Evolutionary conservation across 2,888 invertebrate species (phyloP), one percentile per base, ranked within the genome.

Genomic region (Crepidodera aurea): DNA sequence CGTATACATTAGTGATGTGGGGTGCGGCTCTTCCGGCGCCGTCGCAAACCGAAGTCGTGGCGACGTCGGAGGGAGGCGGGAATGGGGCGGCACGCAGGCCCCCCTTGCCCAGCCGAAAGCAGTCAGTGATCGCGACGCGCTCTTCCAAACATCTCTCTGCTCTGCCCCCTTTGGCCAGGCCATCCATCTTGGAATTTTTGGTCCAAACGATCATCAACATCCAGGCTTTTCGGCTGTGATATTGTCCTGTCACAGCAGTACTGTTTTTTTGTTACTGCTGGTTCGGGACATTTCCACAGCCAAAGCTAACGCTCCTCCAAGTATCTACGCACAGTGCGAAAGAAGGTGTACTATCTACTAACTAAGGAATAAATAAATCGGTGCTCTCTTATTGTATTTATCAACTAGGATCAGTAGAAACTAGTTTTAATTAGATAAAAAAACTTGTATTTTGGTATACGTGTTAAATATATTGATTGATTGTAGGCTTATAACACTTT

Each of bases 201-300:
- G 54, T 53, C 18, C 60, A 55, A 59, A n/a, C n/a, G n/a, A n/a
- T n/a, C 44, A 51, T 48, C 77, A 25, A 48, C 34, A 25, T 44
- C 42, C 27, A 18, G 58, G 58, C 55, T 40, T 13, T n/a, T 15
- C 48, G 69, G 87, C 89, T 86, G 88, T 90, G 87, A 94, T 94
- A 94, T 94, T 94, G 94, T 94, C 94, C 93, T 93, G 94, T 94
- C 94, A 94, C 94, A 94, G 94, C 94, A 94, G 94, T 94, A 94
- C 89, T 88, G 82, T 83, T 85, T 83, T 82, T 74, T 22, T 82
- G 84, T 86, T 94, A 94, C 94, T 94, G 94, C 91, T 94, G 92
- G 88, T 88, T 86, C 91, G 88, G 92, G 94, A 93, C 94, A 94
- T 92, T 87, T 87, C 85, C 88, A 87, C 84, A 84, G 88, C 85